Conservation (phyloP, 2,888 invertebrate genomes). For the Eumacrocentrus americanus region DNA sequence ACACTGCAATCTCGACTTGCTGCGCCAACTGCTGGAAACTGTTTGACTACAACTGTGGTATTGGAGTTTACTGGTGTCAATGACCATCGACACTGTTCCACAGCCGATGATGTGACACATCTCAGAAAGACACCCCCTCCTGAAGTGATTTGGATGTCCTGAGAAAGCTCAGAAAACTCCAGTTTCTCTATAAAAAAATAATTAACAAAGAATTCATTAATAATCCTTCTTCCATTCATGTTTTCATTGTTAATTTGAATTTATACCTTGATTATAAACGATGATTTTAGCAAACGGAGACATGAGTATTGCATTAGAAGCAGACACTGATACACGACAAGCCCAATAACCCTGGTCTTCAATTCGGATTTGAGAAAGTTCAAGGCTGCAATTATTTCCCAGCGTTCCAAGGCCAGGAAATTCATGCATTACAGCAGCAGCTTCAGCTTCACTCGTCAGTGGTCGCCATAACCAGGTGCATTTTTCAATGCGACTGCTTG, state of each 20-base stretch:
- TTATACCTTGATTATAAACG: slow-evolving; percentile 54
- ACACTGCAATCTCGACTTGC: slow-evolving; percentile 59
- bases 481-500: slow-evolving; percentile 53
- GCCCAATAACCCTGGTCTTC: slow-evolving; percentile 56
- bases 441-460: slow-evolving; percentile 39
- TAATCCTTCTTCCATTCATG: no score
- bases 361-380: slow-evolving; percentile 41
- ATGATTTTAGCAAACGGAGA: slow-evolving; percentile 49
- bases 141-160: slow-evolving; percentile 57
- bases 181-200: slow-evolving; percentile 48
- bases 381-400: slow-evolving; percentile 54
- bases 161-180: slow-evolving; percentile 56
- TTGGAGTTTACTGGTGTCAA: slow-evolving; percentile 55
- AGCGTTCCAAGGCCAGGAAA: slow-evolving; percentile 54
- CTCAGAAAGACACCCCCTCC: slow-evolving; percentile 55
- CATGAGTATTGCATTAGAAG: slow-evolving; percentile 45
- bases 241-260: neutral
- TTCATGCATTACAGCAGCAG: slow-evolving; percentile 46
- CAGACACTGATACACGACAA: slow-evolving; percentile 51
- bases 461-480: slow-evolving; percentile 56
- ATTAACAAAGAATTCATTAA: neutral
- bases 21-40: slow-evolving; percentile 53
- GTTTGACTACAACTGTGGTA: slow-evolving; percentile 56
- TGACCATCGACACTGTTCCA: slow-evolving; percentile 59
- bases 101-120: slow-evolving; percentile 53